Evolutionary conservation across 2,797 vertebrate genomes (phyloP), one percentile per base, ranked within the genome.

Genomic region (Lacerta agilis): DNA sequence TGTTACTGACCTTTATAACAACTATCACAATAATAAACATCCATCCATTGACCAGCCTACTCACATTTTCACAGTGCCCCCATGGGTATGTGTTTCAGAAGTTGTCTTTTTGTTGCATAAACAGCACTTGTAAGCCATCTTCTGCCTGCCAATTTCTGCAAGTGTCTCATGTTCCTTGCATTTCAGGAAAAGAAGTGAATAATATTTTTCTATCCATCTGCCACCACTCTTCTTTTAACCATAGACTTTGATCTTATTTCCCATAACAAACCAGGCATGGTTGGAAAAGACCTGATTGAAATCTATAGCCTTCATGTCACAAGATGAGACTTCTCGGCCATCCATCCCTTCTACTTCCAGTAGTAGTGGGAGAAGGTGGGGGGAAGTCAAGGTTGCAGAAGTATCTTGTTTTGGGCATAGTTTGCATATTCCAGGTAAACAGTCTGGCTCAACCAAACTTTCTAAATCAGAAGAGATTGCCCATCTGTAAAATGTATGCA

Each of bases 1-100:
- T 86, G 27, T 49, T 58, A 81, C 72, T 89, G 80, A 82, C 69
- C 71, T 82, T 85, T 77, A 69, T 82, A 82, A 82, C 38, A 87
- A 82, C 61, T 66, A 82, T 58, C 76, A 81, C 80, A 75, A n/a
- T 80, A 85, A 85, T n/a, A 85, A 45, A 61, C 38, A 64, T 73
- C 13, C 69, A 73, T 7, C 20, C 69, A 73, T 7, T 80, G 77
- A 55, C 23, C 79, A 84, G 80, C 58, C 41, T 66, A 66, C 64
- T 87, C 71, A 75, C 81, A 75, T 75, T 85, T 81, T 81, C 58
- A 49, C 23, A 23, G n/a, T 23, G 15, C 36, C 49, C 78, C n/a
- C 55, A 79, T 36, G 20, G 55, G 25, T 5, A 49, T 29, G 25
- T 5, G 38, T 71, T 75, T 85, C 23, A 88, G n/a, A 80, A n/a